These are phyloP conservation scores for Mus spicilegus DNA, from an alignment of 2,113 vertebrate genomes.

Conservation along the genomic window DNA sequence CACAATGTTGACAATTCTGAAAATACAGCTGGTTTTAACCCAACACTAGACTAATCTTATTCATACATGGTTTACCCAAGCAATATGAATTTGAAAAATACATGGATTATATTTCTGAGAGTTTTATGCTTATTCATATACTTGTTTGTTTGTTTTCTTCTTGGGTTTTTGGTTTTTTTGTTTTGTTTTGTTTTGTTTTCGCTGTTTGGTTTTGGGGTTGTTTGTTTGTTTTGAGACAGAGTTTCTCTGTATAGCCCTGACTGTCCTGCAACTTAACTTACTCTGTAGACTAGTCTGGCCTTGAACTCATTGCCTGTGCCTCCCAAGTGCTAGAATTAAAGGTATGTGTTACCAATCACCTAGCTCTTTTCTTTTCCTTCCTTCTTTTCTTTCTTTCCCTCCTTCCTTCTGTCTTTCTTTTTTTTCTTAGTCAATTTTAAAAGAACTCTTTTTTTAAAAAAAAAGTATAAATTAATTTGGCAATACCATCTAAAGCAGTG, in stretches of 20 bases:
- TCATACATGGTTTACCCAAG: constrained; percentile 17
- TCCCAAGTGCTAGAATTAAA: background rate
- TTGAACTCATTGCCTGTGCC: background rate
- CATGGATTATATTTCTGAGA: background rate
- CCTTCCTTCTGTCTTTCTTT: background rate
- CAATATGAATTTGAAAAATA: background rate
- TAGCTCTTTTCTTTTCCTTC: background rate
- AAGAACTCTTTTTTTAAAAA: background rate
- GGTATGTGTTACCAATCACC: background rate
- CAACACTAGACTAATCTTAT: background rate
- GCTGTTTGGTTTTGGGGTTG: no score
- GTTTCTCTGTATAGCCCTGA: background rate
- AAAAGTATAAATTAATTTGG: background rate
- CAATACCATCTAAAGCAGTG: background rate
- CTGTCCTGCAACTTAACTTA: background rate
- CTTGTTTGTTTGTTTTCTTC: background rate
- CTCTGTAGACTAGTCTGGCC: background rate
- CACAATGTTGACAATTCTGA: background rate
- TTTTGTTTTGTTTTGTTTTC: background rate
- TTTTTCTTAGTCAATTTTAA: background rate
- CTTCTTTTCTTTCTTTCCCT: background rate
- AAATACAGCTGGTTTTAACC: background rate
- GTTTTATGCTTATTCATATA: background rate
- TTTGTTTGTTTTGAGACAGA: background rate
- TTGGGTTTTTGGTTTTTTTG: background rate